A percentile compares a stretch with the other conserved stretches of the same genome.
Conservation (phyloP, 2,888 invertebrate species). For the Disparrhopalites patrizii region DNA sequence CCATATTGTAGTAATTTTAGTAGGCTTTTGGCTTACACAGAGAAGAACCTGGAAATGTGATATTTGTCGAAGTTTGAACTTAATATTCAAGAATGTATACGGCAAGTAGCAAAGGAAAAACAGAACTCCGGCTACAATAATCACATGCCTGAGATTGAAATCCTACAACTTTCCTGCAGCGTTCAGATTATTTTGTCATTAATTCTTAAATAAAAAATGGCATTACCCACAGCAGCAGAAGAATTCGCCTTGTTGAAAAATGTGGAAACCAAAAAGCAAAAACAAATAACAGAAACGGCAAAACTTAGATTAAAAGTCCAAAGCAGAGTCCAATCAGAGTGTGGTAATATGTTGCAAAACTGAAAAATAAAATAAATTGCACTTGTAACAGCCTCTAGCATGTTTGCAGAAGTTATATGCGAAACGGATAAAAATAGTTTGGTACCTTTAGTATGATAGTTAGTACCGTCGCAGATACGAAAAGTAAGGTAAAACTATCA, state of each 20-base stretch:
- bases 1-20: too few species aligned
- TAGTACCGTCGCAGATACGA: conserved; percentile 63
- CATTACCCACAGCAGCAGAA: conserved; percentile 55
- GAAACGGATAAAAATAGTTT: background rate
- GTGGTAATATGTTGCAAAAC: conserved; percentile 68
- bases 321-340: conserved; percentile 63
- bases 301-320: conserved; percentile 64
- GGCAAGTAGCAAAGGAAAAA: conserved; percentile 55
- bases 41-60: conserved; percentile 46
- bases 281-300: conserved; percentile 55
- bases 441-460: conserved; percentile 64
- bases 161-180: background rate
- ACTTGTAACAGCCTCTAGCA: conserved; percentile 5
- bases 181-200: background rate
- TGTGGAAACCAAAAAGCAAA: conserved; percentile 57
- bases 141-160: conserved; percentile 38
- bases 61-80: conserved; percentile 49
- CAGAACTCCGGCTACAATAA: conserved; percentile 52
- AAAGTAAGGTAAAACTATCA: conserved; percentile 56
- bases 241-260: conserved; percentile 60
- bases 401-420: background rate
- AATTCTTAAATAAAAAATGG: background rate
- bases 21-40: too few species aligned
- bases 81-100: conserved; percentile 52
- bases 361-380: conserved; percentile 49